Evolutionary conservation across 2,888 invertebrate species (phyloP).

Genomic region (Eristalis arbustorum): DNA sequence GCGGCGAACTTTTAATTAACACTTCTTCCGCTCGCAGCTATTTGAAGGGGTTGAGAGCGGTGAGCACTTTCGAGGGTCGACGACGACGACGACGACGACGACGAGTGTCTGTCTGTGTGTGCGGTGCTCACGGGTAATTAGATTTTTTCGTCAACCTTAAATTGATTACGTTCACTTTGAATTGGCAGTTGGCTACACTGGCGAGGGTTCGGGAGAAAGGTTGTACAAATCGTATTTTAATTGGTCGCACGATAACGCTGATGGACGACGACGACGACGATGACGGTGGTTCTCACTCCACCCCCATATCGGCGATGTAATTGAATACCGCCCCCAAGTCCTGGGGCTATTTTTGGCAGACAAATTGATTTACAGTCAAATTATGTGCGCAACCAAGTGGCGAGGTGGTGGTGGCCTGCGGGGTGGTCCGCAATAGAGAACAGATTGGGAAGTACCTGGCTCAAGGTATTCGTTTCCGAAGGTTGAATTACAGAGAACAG

Average conservation of each 20-base stretch:
- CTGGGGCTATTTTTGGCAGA: slow-evolving; percentile 55
- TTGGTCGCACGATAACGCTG: slow-evolving; percentile 19
- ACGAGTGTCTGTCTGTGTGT: neutral
- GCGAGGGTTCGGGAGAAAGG: neutral
- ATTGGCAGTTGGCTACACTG: slow-evolving; percentile 25
- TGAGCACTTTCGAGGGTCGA: neutral
- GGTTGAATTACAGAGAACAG: neutral
- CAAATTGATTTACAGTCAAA: slow-evolving; percentile 57
- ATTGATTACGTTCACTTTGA: slow-evolving; percentile 39
- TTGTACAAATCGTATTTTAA: slow-evolving; percentile 38
- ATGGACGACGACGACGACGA: neutral
- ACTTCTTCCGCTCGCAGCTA: slow-evolving; percentile 10
- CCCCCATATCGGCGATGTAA: neutral
- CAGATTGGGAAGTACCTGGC: neutral
- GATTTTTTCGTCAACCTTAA: slow-evolving; percentile 42
- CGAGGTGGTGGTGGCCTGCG: neutral
- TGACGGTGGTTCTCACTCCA: neutral
- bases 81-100: neutral
- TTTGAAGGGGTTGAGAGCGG: neutral
- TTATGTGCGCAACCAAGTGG: slow-evolving; percentile 7
- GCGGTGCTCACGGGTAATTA: slow-evolving; percentile 40
- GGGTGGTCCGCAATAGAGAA: neutral
- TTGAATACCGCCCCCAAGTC: slow-evolving; percentile 30
- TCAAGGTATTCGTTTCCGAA: neutral
- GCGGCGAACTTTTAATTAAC: slow-evolving; percentile 64